Evolutionary conservation across 2,113 vertebrate species (phyloP), one percentile per base, ranked within the genome.

Genomic region (Typhlomys cinereus): DNA sequence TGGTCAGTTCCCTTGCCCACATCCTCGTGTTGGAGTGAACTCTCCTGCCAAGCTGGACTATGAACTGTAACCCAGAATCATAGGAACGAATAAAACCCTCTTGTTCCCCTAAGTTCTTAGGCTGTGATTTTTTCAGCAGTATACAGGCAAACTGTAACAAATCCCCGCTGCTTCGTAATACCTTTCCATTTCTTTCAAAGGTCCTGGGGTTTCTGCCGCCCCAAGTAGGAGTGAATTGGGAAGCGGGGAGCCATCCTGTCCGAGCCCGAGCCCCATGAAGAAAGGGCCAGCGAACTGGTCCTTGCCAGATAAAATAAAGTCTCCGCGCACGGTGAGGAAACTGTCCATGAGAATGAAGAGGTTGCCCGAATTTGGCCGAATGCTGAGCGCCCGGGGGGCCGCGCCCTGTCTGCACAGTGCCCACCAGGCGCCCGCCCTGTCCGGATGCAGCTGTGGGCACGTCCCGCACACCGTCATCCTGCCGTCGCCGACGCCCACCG

Each of bases 311-410:
- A 99, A 98, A 98, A 99, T 99, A 95, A 99, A 99, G 97, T 99
- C 99, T 92, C 99, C 99, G 4, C 98, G 99, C 90, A 99, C 99
- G 0, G 99, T 99, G 83, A 98, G 99, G 92, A 99, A 99, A 96
- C 98, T 99, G 95, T 99, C 99, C 61, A 99, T 99, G 99, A 99
- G 99, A 97, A 99, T 99, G 99, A 99, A 99, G 97, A 99, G 98
- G 93, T 98, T 99, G 75, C 99, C 99, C 29, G 99, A 99, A 92
- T 98, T 99, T 27, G 99, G 99, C 95, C 98, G 99, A 62, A 99
- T 99, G 94, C 98, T 99, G 94, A 99, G 99, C 4, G 98, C 99
- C 76, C 99, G 99, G 97, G 99, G 99, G 96, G 97, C 97, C 25
- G 97, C 97, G 80, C 98, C 97, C 90, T 98, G 98, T 86, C 9